Conservation (phyloP, 2,113 vertebrate species). For the Alces alces region DNA sequence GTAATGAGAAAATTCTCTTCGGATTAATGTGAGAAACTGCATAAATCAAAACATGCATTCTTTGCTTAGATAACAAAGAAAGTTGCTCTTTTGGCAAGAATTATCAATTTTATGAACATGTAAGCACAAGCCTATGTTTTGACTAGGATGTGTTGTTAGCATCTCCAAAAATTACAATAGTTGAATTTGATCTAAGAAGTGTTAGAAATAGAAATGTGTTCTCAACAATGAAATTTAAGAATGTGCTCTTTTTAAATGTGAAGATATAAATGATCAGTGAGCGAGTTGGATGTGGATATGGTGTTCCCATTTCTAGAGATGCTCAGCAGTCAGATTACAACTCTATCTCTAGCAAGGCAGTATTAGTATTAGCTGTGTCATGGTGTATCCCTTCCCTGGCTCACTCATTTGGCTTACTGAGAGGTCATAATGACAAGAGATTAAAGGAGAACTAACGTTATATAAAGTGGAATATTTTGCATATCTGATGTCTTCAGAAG, state of each 20-base stretch:
- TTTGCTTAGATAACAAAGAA: constrained; percentile 49
- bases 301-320: not conserved
- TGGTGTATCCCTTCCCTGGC: not conserved
- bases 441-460: not conserved
- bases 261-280: not conserved
- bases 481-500: not conserved
- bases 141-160: not conserved
- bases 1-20: constrained; percentile 62
- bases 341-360: not conserved
- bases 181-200: constrained; percentile 13
- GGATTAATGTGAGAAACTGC: constrained; percentile 58
- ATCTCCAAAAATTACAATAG: not conserved
- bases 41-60: constrained; percentile 53
- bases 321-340: not conserved
- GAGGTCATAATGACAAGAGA: not conserved
- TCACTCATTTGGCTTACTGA: not conserved
- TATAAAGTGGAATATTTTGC: not conserved
- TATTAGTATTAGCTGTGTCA: rapidly evolving
- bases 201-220: not conserved
- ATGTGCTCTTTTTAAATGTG: not conserved
- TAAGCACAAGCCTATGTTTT: constrained; percentile 31
- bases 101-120: constrained; percentile 2
- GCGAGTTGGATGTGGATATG: not conserved
- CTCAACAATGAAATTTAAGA: not conserved
- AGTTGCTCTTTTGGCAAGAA: constrained; percentile 32